Percentiles rank a stretch among this genome's conserved stretches.
These are phyloP conservation scores for Aphidoletes aphidimyza DNA, from an alignment of 2,888 invertebrate species.

Conservation along the genomic window DNA sequence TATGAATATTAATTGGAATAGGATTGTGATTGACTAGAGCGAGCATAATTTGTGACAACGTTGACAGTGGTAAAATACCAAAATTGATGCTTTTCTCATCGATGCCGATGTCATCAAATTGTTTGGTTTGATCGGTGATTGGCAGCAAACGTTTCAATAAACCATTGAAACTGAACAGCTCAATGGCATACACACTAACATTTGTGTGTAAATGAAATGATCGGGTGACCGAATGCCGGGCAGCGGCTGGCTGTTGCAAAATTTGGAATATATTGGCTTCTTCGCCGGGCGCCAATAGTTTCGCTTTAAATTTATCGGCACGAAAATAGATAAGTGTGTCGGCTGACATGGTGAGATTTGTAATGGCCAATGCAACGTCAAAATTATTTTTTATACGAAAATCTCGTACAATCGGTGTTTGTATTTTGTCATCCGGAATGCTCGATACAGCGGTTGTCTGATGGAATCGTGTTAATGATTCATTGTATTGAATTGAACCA, in stretches of 20 bases:
- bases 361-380: conserved; percentile 76
- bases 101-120: conserved; percentile 15
- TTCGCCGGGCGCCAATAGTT: conserved; percentile 61
- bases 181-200: conserved; percentile 67
- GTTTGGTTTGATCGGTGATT: conserved; percentile 47
- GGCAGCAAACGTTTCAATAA: conserved; percentile 62
- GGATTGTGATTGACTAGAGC: conserved; percentile 61
- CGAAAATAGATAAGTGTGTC: conserved; percentile 41
- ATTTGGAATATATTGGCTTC: conserved; percentile 62
- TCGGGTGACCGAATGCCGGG: not conserved
- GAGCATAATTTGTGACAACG: conserved; percentile 62
- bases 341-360: conserved; percentile 74
- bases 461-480: conserved; percentile 64
- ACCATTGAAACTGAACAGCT: conserved; percentile 68
- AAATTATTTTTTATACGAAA: conserved; percentile 79
- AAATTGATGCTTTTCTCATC: conserved; percentile 63
- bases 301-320: conserved; percentile 58
- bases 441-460: no score
- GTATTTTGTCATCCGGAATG: conserved; percentile 48
- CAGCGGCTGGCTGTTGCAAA: conserved; percentile 57
- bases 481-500: conserved; percentile 68
- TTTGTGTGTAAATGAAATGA: conserved; percentile 64
- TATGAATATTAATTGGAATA: conserved; percentile 62
- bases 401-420: conserved; percentile 66
- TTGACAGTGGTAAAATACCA: conserved; percentile 63